These are phyloP conservation scores for Eupithecia subumbrata DNA, from an alignment of 2,888 invertebrate genomes.

Conservation along the genomic window DNA sequence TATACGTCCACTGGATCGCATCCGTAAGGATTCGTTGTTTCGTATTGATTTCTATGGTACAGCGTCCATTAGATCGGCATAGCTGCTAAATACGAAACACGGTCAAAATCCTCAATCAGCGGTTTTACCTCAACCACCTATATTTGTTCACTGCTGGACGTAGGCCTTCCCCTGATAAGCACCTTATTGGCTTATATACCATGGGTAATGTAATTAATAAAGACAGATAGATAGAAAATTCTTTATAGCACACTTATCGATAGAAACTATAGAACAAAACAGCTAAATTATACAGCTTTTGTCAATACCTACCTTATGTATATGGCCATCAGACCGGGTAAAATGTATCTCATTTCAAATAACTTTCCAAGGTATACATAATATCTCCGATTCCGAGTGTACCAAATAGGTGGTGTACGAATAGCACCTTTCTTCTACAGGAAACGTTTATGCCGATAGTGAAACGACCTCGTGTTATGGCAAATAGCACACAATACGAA, in stretches of 20 bases:
- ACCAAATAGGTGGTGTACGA: slow-evolving; percentile 13
- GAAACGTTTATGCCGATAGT: slow-evolving; percentile 28
- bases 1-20: no score
- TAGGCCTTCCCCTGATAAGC: no score
- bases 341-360: neutral
- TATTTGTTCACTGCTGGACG: no score
- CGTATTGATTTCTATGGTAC: no score
- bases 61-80: no score
- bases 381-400: neutral
- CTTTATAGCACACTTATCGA: no score
- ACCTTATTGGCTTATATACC: no score
- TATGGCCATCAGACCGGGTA: neutral
- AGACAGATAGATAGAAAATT: no score
- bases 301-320: neutral
- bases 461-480: slow-evolving; percentile 43
- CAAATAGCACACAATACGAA: slow-evolving; percentile 51
- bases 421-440: slow-evolving; percentile 24
- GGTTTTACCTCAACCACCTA: neutral
- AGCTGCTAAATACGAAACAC: neutral
- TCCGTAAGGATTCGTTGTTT: no score
- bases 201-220: no score
- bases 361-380: neutral
- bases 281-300: neutral
- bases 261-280: no score
- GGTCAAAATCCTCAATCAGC: neutral